These are phyloP conservation scores for Ophion slaviceki DNA, from an alignment of 2,888 invertebrate genomes.

Conservation along the genomic window DNA sequence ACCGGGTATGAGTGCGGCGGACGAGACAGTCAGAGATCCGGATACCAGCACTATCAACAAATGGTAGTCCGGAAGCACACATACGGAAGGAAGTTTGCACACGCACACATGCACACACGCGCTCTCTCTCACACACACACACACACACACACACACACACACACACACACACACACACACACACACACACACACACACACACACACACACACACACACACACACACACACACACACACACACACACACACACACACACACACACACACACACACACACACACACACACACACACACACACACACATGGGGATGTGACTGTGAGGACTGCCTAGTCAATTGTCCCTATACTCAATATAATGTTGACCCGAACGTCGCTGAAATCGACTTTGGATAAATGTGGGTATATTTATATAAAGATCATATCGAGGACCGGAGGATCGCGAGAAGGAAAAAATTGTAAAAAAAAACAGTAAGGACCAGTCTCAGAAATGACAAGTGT, in stretches of 20 bases:
- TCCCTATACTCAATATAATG: not conserved
- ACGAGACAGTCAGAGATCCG: constrained; percentile 52
- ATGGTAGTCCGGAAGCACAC: constrained; percentile 8
- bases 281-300: not conserved
- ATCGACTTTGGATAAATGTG: not conserved
- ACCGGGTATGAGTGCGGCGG: constrained; percentile 42
- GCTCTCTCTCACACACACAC: not conserved
- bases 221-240: not conserved
- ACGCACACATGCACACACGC: no score
- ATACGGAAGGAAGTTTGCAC: not conserved
- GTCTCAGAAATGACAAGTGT: not conserved
- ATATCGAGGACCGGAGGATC: not conserved
- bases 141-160: not conserved
- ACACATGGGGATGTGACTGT: not conserved
- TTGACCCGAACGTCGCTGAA: not conserved
- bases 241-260: no score
- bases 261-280: not conserved
- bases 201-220: not conserved
- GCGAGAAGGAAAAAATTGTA: not conserved
- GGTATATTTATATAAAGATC: not conserved
- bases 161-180: not conserved
- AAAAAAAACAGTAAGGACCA: not conserved
- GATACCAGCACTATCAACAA: constrained; percentile 42
- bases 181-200: not conserved
- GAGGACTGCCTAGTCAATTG: not conserved